A percentile compares a stretch with the other conserved stretches of the same genome.
Evolutionary conservation across 2,113 vertebrate genomes (phyloP).

Genomic region (Puffinus mauretanicus): DNA sequence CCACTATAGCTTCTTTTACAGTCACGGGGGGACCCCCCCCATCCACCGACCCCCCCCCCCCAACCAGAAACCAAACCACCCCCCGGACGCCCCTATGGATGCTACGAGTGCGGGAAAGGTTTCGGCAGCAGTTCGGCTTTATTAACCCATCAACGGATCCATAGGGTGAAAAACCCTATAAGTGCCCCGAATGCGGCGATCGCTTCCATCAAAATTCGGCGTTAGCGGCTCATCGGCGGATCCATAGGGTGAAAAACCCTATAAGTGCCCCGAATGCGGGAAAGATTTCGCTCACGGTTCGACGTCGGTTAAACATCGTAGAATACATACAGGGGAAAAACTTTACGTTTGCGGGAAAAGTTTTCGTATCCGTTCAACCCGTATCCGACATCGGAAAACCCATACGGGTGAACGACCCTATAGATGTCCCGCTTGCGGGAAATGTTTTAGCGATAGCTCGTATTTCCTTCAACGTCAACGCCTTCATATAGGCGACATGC

Average conservation of each 20-base stretch:
- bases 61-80: background rate
- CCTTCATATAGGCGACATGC: background rate
- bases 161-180: background rate
- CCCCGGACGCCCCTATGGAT: background rate
- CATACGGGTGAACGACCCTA: background rate
- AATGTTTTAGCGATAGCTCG: background rate
- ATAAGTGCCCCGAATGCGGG: background rate
- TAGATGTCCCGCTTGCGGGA: background rate
- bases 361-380: background rate
- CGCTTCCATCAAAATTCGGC: background rate
- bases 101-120: background rate
- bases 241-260: background rate
- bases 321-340: background rate
- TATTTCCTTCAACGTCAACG: background rate
- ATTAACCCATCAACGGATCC: background rate
- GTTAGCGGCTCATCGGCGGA: background rate
- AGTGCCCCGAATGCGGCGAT: background rate
- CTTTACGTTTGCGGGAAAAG: background rate
- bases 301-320: background rate
- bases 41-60: no score
- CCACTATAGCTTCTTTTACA: no score
- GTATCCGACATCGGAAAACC: background rate
- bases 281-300: background rate
- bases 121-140: background rate
- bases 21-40: no score